Evolutionary conservation across 2,113 vertebrate genomes (phyloP), one percentile per base, ranked within the genome.

Genomic region (Rutilus rutilus): DNA sequence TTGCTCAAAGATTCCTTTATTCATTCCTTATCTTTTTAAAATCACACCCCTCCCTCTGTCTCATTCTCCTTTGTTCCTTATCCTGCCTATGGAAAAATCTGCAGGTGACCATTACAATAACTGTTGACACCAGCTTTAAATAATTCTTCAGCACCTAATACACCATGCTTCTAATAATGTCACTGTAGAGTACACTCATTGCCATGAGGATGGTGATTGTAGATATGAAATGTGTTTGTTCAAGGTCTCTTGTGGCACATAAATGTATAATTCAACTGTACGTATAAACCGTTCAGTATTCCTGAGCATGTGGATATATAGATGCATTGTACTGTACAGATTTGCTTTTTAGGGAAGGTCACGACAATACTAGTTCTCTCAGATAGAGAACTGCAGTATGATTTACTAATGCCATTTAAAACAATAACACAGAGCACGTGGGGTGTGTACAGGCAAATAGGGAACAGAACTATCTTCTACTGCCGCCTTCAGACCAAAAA

Each of bases 341-440:
- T 52, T 42, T 59, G 36, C 39, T 75, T 64, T 25, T 17, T 27
- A 2, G n/a, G 21, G 59, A 80, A 1, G n/a, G 15, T 64, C 45
- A 25, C 6, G 1, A 19, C 9, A 14, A 52, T 4, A 30, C 14
- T 17, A 15, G 12, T 47, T 27, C 36, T 11, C 15, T 47, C 59
- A 11, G 7, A 64, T 39, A 75, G 30, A 17, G 57, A 71, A 5
- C n/a, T 47, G 36, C 25, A 71, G 1, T 27, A 6, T 62, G n/a
- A 7, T 27, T 11, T 62, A 6, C 27, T 78, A 42, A 42, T 64
- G 81, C 67, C 27, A 78, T 78, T 45, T 83, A 65, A 71, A 83
- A 83, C 80, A 60, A 83, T 27, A 83, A 78, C 77, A 85, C 33
- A 3, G 42, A 73, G 78, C 84, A 86, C 80, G 82, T 75, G 75